Conservation (phyloP, 2,113 vertebrate genomes). For the Peromyscus leucopus region DNA sequence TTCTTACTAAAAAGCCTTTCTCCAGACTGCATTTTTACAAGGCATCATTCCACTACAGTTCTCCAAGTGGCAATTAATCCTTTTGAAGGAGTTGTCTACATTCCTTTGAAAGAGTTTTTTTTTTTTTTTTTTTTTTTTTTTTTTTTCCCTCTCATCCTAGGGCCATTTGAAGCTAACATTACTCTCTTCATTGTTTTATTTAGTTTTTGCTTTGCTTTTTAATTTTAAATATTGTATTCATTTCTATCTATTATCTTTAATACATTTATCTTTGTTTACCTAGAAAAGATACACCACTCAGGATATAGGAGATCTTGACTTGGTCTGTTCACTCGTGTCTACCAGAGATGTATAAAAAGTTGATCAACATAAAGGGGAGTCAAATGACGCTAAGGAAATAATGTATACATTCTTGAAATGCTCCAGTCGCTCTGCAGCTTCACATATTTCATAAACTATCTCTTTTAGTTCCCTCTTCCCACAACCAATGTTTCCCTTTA, state of each 20-base stretch:
- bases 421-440: neutral
- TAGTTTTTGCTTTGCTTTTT: neutral
- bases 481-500: neutral
- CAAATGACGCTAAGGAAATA: neutral
- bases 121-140: too few species aligned
- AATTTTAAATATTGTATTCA: neutral
- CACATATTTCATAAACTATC: neutral
- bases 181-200: neutral
- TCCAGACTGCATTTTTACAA: neutral
- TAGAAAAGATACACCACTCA: neutral
- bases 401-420: neutral
- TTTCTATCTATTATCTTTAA: neutral
- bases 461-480: neutral
- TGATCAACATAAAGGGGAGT: neutral
- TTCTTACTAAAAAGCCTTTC: slow-evolving; percentile 13
- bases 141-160: neutral
- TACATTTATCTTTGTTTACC: neutral
- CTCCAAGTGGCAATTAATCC: neutral
- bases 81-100: neutral
- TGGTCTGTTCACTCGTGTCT: neutral
- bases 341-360: neutral
- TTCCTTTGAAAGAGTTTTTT: neutral
- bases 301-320: neutral
- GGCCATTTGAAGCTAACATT: neutral
- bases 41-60: neutral